Percentiles rank a stretch among this genome's conserved stretches.
These are phyloP conservation scores for Rotaria macrura DNA, from an alignment of 2,888 invertebrate genomes.

Conservation along the genomic window DNA sequence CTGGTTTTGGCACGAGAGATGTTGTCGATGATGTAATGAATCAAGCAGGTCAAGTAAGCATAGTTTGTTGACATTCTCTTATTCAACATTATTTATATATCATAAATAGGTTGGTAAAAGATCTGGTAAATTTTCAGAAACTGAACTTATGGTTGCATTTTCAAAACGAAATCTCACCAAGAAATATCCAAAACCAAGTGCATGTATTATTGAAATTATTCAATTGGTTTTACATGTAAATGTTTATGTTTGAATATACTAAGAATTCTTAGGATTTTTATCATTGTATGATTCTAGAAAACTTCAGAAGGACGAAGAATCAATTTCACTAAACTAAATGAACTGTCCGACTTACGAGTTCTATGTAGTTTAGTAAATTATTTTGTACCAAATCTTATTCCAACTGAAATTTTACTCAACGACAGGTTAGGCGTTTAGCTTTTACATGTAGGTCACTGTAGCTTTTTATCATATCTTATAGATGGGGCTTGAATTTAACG, in stretches of 20 bases:
- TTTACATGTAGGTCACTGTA: too few species aligned
- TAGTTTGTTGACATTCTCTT: not conserved
- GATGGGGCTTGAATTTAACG: constrained; percentile 40
- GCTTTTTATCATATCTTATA: not conserved
- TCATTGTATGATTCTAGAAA: constrained; percentile 37
- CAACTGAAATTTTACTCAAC: constrained; percentile 46
- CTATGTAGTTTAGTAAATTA: constrained; percentile 47
- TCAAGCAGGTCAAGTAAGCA: not conserved
- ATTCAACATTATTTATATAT: not conserved
- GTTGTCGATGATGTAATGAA: constrained; percentile 42
- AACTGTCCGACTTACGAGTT: constrained; percentile 46
- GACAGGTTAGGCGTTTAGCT: constrained; percentile 40
- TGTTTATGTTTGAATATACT: not conserved
- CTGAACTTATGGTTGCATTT: constrained; percentile 26
- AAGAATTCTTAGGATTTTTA: not conserved
- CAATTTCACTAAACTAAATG: constrained; percentile 41
- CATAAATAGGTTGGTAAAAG: not conserved
- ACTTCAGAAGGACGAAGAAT: constrained; percentile 42
- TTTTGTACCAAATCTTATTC: constrained; percentile 47
- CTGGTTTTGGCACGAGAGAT: constrained; percentile 44
- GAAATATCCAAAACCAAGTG: constrained; percentile 42
- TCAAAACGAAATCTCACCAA: constrained; percentile 35
- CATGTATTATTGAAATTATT: constrained; percentile 44
- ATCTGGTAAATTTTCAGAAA: constrained; percentile 19
- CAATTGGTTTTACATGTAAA: constrained; percentile 1